A percentile compares a stretch with the other conserved stretches of the same genome.
Conservation (phyloP, 2,797 vertebrate species). For the Nyctibius grandis region DNA sequence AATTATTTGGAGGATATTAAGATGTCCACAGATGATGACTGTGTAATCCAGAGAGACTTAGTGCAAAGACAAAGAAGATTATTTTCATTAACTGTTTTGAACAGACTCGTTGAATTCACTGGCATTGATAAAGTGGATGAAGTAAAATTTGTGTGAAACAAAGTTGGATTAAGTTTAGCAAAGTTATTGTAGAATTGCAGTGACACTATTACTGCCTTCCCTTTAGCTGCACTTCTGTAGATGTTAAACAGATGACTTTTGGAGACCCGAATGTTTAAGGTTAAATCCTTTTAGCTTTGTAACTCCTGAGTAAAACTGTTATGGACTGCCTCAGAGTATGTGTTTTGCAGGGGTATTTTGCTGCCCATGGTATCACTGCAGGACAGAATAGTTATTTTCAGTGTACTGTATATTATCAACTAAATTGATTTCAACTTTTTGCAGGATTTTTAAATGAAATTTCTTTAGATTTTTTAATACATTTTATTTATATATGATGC, state of each 20-base stretch:
- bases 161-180: not conserved
- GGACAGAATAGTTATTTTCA: not conserved
- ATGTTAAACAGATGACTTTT: not conserved
- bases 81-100: not conserved
- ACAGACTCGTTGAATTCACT: not conserved
- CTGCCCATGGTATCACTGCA: not conserved
- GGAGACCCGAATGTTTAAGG: not conserved
- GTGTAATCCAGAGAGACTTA: not conserved
- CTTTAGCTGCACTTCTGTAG: not conserved
- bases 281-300: not conserved
- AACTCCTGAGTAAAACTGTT: not conserved
- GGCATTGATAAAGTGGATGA: not conserved
- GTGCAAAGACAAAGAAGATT: not conserved
- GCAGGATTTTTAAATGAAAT: not conserved
- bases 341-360: not conserved
- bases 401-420: not conserved
- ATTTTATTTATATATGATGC: not conserved
- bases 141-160: not conserved
- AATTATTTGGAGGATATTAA: not conserved
- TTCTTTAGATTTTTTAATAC: not conserved
- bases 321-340: not conserved
- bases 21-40: not conserved
- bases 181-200: not conserved
- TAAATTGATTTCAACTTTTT: not conserved
- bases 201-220: not conserved